A percentile compares a stretch with the other conserved stretches of the same genome.
Conservation (phyloP, 2,797 vertebrate species). For the Glyptemys insculpta region DNA sequence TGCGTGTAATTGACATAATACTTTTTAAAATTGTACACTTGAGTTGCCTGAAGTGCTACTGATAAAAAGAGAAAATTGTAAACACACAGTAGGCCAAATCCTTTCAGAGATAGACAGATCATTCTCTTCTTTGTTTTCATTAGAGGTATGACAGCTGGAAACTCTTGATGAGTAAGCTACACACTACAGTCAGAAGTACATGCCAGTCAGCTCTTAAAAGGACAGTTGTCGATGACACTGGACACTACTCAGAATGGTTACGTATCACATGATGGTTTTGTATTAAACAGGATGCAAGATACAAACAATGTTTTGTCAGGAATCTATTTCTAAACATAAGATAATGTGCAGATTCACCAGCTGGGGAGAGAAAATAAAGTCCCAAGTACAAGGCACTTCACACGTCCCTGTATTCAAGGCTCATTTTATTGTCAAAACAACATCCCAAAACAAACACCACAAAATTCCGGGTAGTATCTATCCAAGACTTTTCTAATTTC, state of each 20-base stretch:
- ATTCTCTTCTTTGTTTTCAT: slow-evolving; percentile 12
- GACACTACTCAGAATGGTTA: no score
- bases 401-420: no score
- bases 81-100: slow-evolving; percentile 35
- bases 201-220: no score
- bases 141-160: slow-evolving; percentile 30
- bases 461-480: no score
- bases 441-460: no score
- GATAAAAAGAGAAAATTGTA: slow-evolving; percentile 19
- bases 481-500: no score
- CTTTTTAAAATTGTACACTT: slow-evolving; percentile 25
- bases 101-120: slow-evolving; percentile 43
- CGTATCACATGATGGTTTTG: slow-evolving; percentile 51
- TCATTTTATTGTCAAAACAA: no score
- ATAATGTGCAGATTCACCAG: slow-evolving; percentile 22
- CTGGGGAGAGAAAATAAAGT: no score
- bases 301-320: not conserved
- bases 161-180: slow-evolving; percentile 12
- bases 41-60: slow-evolving; percentile 39
- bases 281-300: slow-evolving; percentile 26
- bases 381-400: no score
- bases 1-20: not conserved
- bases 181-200: not conserved
- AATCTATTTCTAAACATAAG: not conserved
- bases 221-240: no score